These are phyloP conservation scores for Anorthoa munda DNA, from an alignment of 2,888 invertebrate genomes.

Conservation along the genomic window DNA sequence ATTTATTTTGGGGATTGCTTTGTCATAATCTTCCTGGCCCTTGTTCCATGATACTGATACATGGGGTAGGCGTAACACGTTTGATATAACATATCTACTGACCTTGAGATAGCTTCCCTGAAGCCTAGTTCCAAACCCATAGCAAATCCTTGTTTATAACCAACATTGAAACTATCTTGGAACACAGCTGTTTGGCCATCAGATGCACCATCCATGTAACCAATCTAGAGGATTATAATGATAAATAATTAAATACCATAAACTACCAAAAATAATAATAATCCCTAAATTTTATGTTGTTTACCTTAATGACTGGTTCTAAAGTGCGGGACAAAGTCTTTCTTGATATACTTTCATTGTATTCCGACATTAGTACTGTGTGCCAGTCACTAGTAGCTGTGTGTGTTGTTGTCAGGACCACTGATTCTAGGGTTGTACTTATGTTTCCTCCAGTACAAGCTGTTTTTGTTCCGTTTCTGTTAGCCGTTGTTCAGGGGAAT, in stretches of 20 bases:
- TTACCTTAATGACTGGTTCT: constrained; percentile 79
- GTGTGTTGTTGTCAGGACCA: too few relatives aligned
- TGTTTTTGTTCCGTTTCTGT: background rate
- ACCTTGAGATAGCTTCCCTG: constrained; percentile 68
- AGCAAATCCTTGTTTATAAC: constrained; percentile 92
- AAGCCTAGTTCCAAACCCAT: constrained; percentile 91
- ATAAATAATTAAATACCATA: background rate
- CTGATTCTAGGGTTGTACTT: background rate
- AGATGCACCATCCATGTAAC: constrained; percentile 93
- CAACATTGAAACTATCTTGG: constrained; percentile 93
- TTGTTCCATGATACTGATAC: too few relatives aligned
- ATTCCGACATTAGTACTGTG: constrained; percentile 71
- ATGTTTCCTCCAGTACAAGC: background rate
- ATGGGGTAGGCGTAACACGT: too few relatives aligned
- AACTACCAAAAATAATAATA: background rate
- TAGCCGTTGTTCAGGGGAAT: background rate
- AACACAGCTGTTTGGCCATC: constrained; percentile 92
- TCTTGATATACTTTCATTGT: constrained; percentile 73
- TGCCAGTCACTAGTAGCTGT: background rate
- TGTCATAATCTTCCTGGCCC: too few relatives aligned
- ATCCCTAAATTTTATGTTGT: background rate
- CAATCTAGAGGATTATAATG: constrained; percentile 84
- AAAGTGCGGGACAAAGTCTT: constrained; percentile 78
- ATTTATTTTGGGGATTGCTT: background rate
- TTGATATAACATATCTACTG: constrained; percentile 13